Evolutionary conservation across 2,888 invertebrate species (phyloP).

Genomic region (Drosophila rellima): DNA sequence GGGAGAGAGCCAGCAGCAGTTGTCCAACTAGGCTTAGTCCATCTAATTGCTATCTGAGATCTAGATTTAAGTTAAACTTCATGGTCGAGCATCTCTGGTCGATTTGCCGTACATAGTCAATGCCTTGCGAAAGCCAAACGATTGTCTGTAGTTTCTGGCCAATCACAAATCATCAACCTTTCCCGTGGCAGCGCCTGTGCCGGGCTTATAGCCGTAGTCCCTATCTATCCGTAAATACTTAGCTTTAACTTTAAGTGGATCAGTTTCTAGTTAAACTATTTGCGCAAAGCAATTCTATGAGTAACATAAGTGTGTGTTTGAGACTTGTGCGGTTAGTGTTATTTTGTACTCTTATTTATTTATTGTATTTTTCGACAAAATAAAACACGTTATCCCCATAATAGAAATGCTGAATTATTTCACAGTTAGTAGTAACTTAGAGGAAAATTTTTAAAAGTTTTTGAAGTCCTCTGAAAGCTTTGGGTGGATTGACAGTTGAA

Average conservation of each 20-base stretch:
- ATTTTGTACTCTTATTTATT: conserved; percentile 57
- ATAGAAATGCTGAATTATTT: no score
- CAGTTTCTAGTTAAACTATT: conserved; percentile 55
- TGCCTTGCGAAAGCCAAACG: conserved; percentile 68
- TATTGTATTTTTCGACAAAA: conserved; percentile 56
- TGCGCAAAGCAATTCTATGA: conserved; percentile 43
- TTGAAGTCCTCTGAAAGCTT: no score
- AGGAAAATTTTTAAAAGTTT: no score
- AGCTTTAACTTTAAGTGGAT: conserved; percentile 47
- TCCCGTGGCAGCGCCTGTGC: conserved; percentile 51
- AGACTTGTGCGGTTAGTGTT: conserved; percentile 58
- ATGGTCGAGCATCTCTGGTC: conserved; percentile 77
- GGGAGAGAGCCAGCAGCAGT: conserved; percentile 60
- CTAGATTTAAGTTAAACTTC: conserved; percentile 71
- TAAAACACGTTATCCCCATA: conserved; percentile 38
- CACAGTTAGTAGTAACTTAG: no score
- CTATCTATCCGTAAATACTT: conserved; percentile 19
- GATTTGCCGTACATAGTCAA: conserved; percentile 75
- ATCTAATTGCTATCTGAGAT: conserved; percentile 73
- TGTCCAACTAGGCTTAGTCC: conserved; percentile 62
- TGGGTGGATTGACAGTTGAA: neutral
- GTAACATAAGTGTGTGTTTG: conserved; percentile 29
- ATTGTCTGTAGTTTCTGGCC: conserved; percentile 66
- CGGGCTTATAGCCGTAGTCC: conserved; percentile 55
- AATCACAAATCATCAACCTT: conserved; percentile 39